Conservation (phyloP, 2,888 invertebrate genomes). For the Laothoe populi region DNA sequence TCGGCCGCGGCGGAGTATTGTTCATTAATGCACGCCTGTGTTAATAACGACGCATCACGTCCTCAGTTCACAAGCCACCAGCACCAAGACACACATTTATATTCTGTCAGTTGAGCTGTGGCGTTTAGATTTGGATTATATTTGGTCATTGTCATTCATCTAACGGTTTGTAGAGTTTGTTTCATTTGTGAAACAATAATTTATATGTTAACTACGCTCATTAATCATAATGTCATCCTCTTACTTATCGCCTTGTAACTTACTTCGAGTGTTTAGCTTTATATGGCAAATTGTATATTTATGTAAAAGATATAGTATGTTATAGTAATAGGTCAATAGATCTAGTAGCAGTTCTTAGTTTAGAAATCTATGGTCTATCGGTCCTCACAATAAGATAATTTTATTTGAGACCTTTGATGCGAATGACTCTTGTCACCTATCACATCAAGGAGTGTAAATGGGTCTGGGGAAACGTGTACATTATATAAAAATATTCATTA, state of each 20-base stretch:
- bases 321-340: too few species aligned
- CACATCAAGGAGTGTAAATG: too few species aligned
- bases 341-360: too few species aligned
- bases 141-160: constrained; percentile 78
- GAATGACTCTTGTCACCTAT: too few species aligned
- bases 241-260: neutral
- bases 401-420: too few species aligned
- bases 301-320: constrained; percentile 16
- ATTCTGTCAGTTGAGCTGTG: constrained; percentile 73
- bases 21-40: constrained; percentile 78
- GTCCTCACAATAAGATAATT: too few species aligned
- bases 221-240: constrained; percentile 33
- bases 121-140: constrained; percentile 84
- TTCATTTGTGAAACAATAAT: constrained; percentile 75
- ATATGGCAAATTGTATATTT: constrained; percentile 17
- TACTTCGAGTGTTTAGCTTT: constrained; percentile 2
- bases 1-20: constrained; percentile 53
- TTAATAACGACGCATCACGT: constrained; percentile 82
- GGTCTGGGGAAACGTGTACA: too few species aligned
- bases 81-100: constrained; percentile 72
- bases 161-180: constrained; percentile 67
- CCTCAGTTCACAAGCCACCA: constrained; percentile 80
- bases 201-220: constrained; percentile 51
- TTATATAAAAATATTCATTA: too few species aligned
- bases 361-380: too few species aligned